phyloP scores from a whole-genome alignment of 2,888 invertebrate genomes.

The Chrysodeixis includens region DNA sequence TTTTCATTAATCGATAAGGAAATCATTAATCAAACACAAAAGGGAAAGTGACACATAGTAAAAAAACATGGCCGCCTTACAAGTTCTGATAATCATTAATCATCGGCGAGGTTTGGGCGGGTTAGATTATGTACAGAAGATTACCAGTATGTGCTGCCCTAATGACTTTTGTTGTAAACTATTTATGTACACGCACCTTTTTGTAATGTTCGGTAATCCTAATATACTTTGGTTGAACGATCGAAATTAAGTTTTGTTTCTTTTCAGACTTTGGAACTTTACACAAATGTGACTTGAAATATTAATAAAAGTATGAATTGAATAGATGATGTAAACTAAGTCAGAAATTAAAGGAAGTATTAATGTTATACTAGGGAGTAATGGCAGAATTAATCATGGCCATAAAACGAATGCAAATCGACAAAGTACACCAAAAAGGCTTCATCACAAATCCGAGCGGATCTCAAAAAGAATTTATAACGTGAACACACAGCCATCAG shows the following conservation, averaged over 20 bases:
- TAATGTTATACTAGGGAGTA: slow-evolving; percentile 25
- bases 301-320: neutral
- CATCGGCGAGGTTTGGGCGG: slow-evolving; percentile 80
- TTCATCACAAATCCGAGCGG: slow-evolving; percentile 73
- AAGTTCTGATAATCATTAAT: slow-evolving; percentile 84
- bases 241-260: slow-evolving; percentile 18
- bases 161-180: slow-evolving; percentile 69
- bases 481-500: slow-evolving; percentile 80
- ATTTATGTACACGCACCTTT: slow-evolving; percentile 32
- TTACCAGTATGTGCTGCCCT: slow-evolving; percentile 63
- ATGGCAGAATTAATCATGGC: slow-evolving; percentile 43
- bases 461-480: slow-evolving; percentile 82
- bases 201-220: neutral
- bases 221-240: neutral
- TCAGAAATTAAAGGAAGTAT: neutral
- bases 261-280: neutral
- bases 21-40: slow-evolving; percentile 24
- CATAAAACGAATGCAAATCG: slow-evolving; percentile 32
- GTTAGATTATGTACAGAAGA: slow-evolving; percentile 66
- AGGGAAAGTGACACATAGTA: slow-evolving; percentile 36
- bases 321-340: neutral
- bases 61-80: slow-evolving; percentile 76
- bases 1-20: slow-evolving; percentile 10
- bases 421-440: slow-evolving; percentile 54
- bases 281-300: neutral